phyloP scores from a whole-genome alignment of 2,888 invertebrate species.

The Drosophila nr. medialis region DNA sequence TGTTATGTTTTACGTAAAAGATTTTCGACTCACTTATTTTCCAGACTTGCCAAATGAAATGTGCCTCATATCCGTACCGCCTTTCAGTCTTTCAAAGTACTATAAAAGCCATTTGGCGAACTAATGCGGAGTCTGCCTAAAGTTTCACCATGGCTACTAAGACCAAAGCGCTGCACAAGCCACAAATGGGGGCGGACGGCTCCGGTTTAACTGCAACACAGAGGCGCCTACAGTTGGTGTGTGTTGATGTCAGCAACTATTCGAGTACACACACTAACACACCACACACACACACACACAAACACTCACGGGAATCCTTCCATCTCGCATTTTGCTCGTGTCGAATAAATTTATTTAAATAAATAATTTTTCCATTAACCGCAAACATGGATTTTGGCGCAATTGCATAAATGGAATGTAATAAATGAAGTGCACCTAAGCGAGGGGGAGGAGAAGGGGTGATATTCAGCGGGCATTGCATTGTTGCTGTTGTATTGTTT shows the following conservation, averaged over 20 bases:
- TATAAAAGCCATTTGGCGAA: conserved; percentile 7
- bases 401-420: conserved; percentile 76
- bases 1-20: background rate
- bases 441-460: background rate
- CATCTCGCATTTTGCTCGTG: conserved; percentile 39
- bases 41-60: background rate
- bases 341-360: conserved; percentile 74
- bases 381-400: conserved; percentile 75
- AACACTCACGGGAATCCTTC: conserved; percentile 12
- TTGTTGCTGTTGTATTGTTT: conserved; percentile 5
- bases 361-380: conserved; percentile 78
- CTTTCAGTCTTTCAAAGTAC: background rate
- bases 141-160: conserved; percentile 20
- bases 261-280: conserved; percentile 18
- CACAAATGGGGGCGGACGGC: conserved; percentile 8
- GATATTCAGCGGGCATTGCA: background rate
- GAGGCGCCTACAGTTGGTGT: conserved; percentile 16
- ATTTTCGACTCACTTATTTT: background rate
- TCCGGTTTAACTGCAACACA: background rate
- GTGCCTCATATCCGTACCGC: background rate
- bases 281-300: background rate
- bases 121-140: conserved; percentile 15
- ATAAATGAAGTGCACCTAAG: conserved; percentile 66
- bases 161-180: conserved; percentile 28
- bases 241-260: conserved; percentile 63